Conservation (phyloP, 2,888 invertebrate species). For the Cybosia mesomella region DNA sequence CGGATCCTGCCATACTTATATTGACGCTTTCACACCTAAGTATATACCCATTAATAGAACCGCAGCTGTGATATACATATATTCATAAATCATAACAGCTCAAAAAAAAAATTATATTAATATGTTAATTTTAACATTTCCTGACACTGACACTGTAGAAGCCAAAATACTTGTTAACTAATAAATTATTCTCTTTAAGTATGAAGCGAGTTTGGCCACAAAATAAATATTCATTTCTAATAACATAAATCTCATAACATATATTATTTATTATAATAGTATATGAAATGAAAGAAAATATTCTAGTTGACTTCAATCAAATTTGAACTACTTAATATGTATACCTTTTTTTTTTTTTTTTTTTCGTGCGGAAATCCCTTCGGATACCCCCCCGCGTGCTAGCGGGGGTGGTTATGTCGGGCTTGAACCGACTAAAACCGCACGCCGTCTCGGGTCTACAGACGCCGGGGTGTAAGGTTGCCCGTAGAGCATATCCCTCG, state of each 20-base stretch:
- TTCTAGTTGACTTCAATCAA: too few relatives aligned
- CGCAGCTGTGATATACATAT: neutral
- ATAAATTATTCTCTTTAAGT: neutral
- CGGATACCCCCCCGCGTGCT: too few relatives aligned
- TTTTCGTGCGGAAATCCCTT: too few relatives aligned
- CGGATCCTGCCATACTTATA: neutral
- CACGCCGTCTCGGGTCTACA: too few relatives aligned
- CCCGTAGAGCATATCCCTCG: too few relatives aligned
- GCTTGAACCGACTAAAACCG: too few relatives aligned
- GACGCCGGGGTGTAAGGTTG: too few relatives aligned
- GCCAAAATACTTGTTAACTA: neutral
- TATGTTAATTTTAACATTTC: slow-evolving; percentile 3
- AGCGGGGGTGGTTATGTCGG: too few relatives aligned
- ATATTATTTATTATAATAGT: neutral
- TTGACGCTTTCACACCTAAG: neutral
- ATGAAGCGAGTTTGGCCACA: neutral
- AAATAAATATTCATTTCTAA: neutral
- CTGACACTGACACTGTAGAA: neutral
- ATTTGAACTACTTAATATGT: too few relatives aligned
- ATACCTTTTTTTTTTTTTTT: too few relatives aligned
- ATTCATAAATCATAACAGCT: slow-evolving; percentile 1
- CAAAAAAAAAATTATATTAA: neutral
- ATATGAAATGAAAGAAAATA: too few relatives aligned
- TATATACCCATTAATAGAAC: neutral
- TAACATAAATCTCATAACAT: neutral